Base-by-base conservation (phyloP, 2,888 invertebrate genomes). In the Melanotus villosus region DNA sequence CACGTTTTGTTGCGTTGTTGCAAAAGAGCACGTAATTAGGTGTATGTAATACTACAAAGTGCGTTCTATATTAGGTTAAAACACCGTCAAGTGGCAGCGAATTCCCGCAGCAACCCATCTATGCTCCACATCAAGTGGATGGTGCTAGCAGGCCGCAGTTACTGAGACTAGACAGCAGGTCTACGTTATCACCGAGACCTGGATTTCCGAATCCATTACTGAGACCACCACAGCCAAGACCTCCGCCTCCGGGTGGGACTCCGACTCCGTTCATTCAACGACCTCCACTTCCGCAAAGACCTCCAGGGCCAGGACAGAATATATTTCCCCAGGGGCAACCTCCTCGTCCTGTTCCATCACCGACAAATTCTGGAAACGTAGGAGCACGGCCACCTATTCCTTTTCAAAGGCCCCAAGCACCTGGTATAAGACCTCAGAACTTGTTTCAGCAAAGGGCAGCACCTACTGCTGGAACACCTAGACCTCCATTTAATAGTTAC, bases 381-480 rank as follows among this genome's bases (percentile, higher is more conserved):
- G 60, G 62, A 26, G 45, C 65, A 54, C 45, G 70, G 21, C 72
- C 71, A 26, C 67, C 66, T 18, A 77, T 78, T 9, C 73, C 76
- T 43, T 74, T 70, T 60, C 75, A 75, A 16, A 72, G 78, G 62
- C 77, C 76, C 21, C 78, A 74, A 57, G 72, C 78, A 34, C 80
- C 77, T 30, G 34, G 47, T 30, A 57, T 60, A 3, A 78, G 80
- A 56, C 74, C 77, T 32, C 81, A 80, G 12, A 84, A 81, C 68
- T 73, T 86, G 59, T 81, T 84, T 12, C 84, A 86, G 72, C 88
- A 87, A 80, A 82, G 86, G 67, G 85, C 87, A 12, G 85, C 86
- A 78, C 83, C 86, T 76, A 83, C 84, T 71, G 73, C 85, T 65
- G 84, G 83, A 77, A 52, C 70, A 7, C 41, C 62, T 23, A 65